Base-by-base conservation (phyloP, 2,113 vertebrate genomes). In the Alces alces region DNA sequence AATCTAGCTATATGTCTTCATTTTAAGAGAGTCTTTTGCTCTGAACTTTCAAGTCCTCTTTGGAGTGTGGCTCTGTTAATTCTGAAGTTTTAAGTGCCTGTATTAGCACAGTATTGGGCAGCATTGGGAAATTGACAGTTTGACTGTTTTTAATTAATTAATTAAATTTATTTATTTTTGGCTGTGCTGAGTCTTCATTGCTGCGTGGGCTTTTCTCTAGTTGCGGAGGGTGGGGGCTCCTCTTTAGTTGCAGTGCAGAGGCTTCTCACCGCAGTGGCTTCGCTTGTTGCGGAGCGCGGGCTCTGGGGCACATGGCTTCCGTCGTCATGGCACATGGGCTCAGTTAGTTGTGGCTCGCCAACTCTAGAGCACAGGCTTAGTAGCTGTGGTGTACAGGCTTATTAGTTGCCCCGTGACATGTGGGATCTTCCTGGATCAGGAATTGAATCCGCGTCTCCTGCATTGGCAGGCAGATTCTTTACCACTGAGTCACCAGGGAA, bases 11-110 rank as follows among this genome's bases (percentile, higher is more conserved):
- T 80, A 5, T 96, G n/a, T 45, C 80, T 92, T 94, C 30, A 52
- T 92, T 47, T 86, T 86, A 84, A 93, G n/a, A 28, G 57, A 96
- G 28, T 79, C 25, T 80, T 95, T 73, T 89, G 50, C 80, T 90
- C 39, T 87, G 33, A 73, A 80, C 19, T 85, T 87, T 89, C 17
- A 92, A 54, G 45, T 9, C 66, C 25, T 78, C 86, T 96, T 90
- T 82, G 78, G 78, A 85, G 33, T 66, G 66, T 19, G 55, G 61
- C 54, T 95, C 87, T 97, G 55, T 87, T 64, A 57, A 57, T 93
- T 87, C 36, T 78, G 89, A 66, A 60, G 33, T 85, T 90, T 83
- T 97, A 66, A 95, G 8, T 79, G 3, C 52, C 94, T 90, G 54
- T 61, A 21, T 84, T 86, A 73, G 52, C 14, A 17, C 36, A 54